Percentiles rank a stretch among this genome's conserved stretches.
These are phyloP conservation scores for Rallus limicola DNA, from an alignment of 2,113 vertebrate species.

Conservation along the genomic window DNA sequence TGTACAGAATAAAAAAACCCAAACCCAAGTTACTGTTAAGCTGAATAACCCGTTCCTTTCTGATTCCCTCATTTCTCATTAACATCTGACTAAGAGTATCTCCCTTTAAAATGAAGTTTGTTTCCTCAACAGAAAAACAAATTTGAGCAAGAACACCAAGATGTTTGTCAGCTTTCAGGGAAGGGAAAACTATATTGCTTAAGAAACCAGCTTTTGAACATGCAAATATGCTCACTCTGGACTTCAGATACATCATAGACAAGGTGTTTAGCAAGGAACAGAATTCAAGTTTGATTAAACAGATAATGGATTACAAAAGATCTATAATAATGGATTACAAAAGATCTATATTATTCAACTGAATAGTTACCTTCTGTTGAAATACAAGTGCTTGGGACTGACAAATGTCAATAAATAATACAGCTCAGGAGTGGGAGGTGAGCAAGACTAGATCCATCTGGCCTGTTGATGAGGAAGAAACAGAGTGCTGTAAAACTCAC, in stretches of 20 bases:
- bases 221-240: background rate
- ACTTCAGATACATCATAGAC: background rate
- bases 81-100: background rate
- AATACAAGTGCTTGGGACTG: background rate
- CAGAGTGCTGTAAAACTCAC: background rate
- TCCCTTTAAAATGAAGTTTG: background rate
- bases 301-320: background rate
- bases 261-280: background rate
- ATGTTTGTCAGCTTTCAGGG: background rate
- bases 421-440: background rate
- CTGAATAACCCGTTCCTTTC: background rate
- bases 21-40: background rate
- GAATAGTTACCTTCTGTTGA: background rate
- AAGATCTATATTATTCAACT: background rate
- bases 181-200: background rate
- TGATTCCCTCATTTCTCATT: background rate
- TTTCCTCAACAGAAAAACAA: background rate
- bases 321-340: background rate
- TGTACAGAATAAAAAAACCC: background rate
- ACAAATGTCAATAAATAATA: background rate
- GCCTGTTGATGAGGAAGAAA: constrained; percentile 5
- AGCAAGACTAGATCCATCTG: constrained; percentile 23
- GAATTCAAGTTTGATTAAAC: background rate
- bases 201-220: background rate
- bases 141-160: background rate